phyloP scores from a whole-genome alignment of 2,888 invertebrate species.

The Leptinotarsa tumamoca region DNA sequence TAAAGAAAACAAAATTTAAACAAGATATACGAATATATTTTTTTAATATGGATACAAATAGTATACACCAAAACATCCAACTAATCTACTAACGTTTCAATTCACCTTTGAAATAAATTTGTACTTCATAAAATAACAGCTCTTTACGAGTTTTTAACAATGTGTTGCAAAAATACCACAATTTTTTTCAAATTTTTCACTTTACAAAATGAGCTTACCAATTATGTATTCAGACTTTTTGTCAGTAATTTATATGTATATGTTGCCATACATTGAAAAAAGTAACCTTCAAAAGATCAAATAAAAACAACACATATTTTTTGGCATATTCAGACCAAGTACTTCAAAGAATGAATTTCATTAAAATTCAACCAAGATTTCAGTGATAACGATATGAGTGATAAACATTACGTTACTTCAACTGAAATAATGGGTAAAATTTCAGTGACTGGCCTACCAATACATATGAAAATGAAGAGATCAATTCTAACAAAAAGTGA shows the following conservation, averaged over 20 bases:
- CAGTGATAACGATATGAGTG: not conserved
- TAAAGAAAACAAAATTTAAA: slow-evolving; percentile 45
- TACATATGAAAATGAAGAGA: slow-evolving; percentile 8
- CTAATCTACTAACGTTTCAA: slow-evolving; percentile 59
- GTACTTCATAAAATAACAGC: slow-evolving; percentile 61
- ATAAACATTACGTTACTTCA: not conserved
- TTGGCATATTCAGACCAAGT: slow-evolving; percentile 9
- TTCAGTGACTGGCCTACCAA: slow-evolving; percentile 18
- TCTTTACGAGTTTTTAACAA: slow-evolving; percentile 54
- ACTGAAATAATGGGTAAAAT: not conserved
- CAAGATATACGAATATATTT: slow-evolving; percentile 60
- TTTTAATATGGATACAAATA: slow-evolving; percentile 63
- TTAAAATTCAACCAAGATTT: slow-evolving; percentile 15
- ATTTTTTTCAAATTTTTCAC: slow-evolving; percentile 47
- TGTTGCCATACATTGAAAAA: slow-evolving; percentile 9
- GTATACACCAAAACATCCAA: slow-evolving; percentile 66
- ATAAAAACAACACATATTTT: slow-evolving; percentile 10
- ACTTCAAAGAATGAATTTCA: slow-evolving; percentile 17
- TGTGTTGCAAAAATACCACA: slow-evolving; percentile 54
- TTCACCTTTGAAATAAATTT: slow-evolving; percentile 61
- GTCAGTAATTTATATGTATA: slow-evolving; percentile 29
- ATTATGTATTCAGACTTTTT: slow-evolving; percentile 58
- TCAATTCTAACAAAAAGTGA: not conserved
- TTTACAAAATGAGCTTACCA: slow-evolving; percentile 58
- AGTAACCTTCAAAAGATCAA: slow-evolving; percentile 2